Percentiles rank a stretch among this genome's conserved stretches.
These are phyloP conservation scores for Callyntrura guangdongensis DNA, from an alignment of 2,888 invertebrate species.

Conservation along the genomic window DNA sequence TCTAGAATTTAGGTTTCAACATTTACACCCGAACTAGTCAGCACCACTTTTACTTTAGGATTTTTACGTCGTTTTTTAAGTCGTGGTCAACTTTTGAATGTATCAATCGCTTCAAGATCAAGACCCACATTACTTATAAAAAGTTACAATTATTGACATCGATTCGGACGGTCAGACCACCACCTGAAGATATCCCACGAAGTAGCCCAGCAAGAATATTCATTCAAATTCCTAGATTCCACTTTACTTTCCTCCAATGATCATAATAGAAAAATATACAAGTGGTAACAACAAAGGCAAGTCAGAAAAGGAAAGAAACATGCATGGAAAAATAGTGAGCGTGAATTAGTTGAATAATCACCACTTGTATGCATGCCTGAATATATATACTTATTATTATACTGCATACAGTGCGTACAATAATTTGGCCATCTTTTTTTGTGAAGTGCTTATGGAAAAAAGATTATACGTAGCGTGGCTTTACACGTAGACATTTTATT, in stretches of 20 bases:
- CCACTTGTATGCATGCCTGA: not conserved
- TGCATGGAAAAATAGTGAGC: conserved; percentile 28
- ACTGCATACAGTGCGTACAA: not conserved
- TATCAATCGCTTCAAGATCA: too few relatives aligned
- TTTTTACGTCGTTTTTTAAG: too few relatives aligned
- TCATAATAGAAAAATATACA: conserved; percentile 50
- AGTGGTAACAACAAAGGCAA: conserved; percentile 28
- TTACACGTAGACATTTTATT: conserved; percentile 12
- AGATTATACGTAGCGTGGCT: not conserved
- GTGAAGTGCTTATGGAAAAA: conserved; percentile 4
- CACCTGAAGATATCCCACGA: conserved; percentile 70
- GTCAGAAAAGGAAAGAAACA: not conserved
- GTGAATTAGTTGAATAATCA: conserved; percentile 52
- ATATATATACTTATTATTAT: not conserved
- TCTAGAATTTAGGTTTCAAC: too few relatives aligned
- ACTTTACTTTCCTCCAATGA: conserved; percentile 48
- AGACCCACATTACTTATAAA: conserved; percentile 8
- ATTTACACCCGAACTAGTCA: too few relatives aligned
- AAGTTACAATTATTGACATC: conserved; percentile 70
- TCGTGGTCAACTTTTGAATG: not conserved
- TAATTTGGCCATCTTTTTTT: too few relatives aligned
- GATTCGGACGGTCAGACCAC: not conserved
- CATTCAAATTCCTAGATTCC: conserved; percentile 44
- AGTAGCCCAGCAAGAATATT: conserved; percentile 64
- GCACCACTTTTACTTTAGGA: too few relatives aligned